Percentiles rank a stretch among this genome's conserved stretches.
Conservation (phyloP, 2,113 vertebrate genomes). For the Cyprinodon tularosa region DNA sequence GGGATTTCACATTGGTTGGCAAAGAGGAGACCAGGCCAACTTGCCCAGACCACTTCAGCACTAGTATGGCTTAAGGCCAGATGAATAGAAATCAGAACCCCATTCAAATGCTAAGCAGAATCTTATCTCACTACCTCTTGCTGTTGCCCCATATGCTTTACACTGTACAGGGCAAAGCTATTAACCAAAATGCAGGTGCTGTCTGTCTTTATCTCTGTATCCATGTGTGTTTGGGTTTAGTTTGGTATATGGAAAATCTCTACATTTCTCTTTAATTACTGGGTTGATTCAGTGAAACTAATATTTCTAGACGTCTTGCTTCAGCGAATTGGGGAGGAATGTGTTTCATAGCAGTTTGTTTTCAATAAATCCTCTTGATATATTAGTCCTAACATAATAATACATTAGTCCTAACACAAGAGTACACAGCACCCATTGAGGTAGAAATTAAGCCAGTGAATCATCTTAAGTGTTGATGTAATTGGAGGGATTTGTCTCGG, state of each 20-base stretch:
- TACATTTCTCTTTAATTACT: conserved; percentile 12
- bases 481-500: conserved; percentile 75
- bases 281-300: background rate
- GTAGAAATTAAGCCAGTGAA: conserved; percentile 52
- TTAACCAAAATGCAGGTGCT: conserved; percentile 59
- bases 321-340: background rate
- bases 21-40: conserved; percentile 48
- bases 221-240: conserved; percentile 19
- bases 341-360: conserved; percentile 22
- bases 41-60: conserved; percentile 68
- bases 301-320: background rate
- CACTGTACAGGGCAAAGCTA: conserved; percentile 76
- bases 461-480: conserved; percentile 61
- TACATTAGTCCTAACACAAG: conserved; percentile 4
- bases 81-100: conserved; percentile 68
- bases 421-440: conserved; percentile 25
- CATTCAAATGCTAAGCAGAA: conserved; percentile 81
- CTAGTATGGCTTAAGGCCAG: conserved; percentile 74
- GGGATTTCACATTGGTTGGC: conserved; percentile 59
- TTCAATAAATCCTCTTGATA: conserved; percentile 34
- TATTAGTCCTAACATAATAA: conserved; percentile 30
- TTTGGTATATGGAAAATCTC: background rate
- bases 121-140: conserved; percentile 77
- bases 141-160: conserved; percentile 66
- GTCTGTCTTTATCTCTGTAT: conserved; percentile 39